These are phyloP conservation scores for Henricia sp. DNA, from an alignment of 53 echinoderm and acorn worm genomes.

Conservation along the genomic window DNA sequence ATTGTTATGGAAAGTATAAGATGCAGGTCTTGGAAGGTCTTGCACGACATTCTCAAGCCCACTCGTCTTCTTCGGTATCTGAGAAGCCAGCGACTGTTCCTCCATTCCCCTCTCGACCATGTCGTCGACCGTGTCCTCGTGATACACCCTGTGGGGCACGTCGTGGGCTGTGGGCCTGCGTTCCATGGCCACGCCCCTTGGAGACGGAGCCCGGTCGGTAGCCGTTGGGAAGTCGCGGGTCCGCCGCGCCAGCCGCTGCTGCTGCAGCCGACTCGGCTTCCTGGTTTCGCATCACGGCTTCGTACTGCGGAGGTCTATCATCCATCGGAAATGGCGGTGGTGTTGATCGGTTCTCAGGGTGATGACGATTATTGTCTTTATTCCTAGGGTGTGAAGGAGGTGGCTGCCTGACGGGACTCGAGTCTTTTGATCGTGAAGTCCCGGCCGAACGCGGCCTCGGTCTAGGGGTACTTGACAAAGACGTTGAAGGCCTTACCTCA, in stretches of 20 bases:
- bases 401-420: constrained; percentile 78
- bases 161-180: constrained; percentile 91
- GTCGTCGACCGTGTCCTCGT: constrained; percentile 80
- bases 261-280: constrained; percentile 57
- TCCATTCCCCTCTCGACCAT: constrained; percentile 79
- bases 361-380: constrained; percentile 59
- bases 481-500: constrained; percentile 55
- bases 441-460: constrained; percentile 74
- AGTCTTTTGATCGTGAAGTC: constrained; percentile 76
- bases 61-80: constrained; percentile 88
- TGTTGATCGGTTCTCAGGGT: constrained; percentile 39
- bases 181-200: constrained; percentile 96
- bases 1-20: constrained; percentile 19
- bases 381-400: constrained; percentile 59
- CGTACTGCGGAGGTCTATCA: constrained; percentile 92
- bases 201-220: constrained; percentile 83
- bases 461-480: constrained; percentile 71
- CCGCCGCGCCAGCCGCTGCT: constrained; percentile 40
- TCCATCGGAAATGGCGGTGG: constrained; percentile 72
- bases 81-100: constrained; percentile 80
- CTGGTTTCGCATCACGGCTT: constrained; percentile 85
- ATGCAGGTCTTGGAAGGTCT: background rate
- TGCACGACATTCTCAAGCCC: constrained; percentile 69
- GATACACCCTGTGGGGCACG: constrained; percentile 83
- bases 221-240: constrained; percentile 89